phyloP scores from a whole-genome alignment of 2,797 vertebrate genomes.

The Acestrorhynchus altus region DNA sequence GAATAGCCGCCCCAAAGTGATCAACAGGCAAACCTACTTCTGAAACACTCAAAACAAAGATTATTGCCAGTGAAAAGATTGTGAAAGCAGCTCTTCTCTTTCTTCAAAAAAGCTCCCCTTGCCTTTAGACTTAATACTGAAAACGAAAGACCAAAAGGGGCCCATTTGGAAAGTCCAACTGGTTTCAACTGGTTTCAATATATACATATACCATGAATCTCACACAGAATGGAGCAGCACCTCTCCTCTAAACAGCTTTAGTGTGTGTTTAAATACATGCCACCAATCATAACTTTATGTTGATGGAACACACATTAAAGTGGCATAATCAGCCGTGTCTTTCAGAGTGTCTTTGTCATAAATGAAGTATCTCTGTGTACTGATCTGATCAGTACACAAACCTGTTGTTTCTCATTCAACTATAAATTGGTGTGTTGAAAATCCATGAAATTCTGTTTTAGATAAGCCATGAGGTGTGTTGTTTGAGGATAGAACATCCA shows the following conservation, averaged over 20 bases:
- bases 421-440: no score
- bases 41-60: neutral
- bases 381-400: no score
- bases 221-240: conserved; percentile 67
- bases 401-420: no score
- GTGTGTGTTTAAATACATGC: conserved; percentile 62
- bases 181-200: no score
- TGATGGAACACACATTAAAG: conserved; percentile 50
- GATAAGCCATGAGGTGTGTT: no score
- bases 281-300: conserved; percentile 48
- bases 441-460: no score
- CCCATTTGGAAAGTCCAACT: no score
- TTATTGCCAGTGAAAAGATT: neutral
- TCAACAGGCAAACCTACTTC: neutral
- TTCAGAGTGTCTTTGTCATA: conserved; percentile 12
- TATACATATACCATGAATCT: conserved; percentile 82
- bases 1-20: neutral
- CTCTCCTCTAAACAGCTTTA: conserved; percentile 73
- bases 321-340: conserved; percentile 39
- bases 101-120: neutral
- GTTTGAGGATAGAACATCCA: no score
- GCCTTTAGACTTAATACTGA: neutral
- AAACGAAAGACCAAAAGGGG: neutral
- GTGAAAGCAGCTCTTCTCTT: neutral
- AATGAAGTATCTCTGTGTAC: conserved; percentile 27